Conservation (phyloP, 2,113 vertebrate genomes). For the Leptosomus discolor region DNA sequence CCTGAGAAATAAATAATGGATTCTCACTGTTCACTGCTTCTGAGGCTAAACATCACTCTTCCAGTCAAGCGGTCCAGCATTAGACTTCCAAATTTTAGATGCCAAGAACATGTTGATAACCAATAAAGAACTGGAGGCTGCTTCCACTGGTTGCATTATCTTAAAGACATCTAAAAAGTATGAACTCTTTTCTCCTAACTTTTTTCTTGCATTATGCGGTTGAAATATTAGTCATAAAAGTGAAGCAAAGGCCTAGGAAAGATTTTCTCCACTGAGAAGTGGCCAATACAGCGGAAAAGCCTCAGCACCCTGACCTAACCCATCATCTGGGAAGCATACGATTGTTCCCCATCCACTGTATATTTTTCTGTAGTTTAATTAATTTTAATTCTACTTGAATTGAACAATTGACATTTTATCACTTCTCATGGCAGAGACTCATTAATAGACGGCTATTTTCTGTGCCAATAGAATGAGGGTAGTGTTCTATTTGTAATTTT, state of each 20-base stretch:
- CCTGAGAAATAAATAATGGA: background rate
- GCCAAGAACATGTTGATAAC: background rate
- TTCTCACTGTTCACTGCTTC: background rate
- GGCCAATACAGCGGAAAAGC: background rate
- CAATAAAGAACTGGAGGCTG: background rate
- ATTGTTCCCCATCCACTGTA: background rate
- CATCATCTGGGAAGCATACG: background rate
- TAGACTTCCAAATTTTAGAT: background rate
- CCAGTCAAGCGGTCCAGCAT: background rate
- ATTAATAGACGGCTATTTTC: background rate
- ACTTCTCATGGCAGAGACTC: background rate
- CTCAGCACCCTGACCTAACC: background rate
- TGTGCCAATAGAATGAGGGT: background rate
- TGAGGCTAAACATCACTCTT: background rate
- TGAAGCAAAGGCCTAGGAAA: background rate
- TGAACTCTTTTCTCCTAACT: background rate
- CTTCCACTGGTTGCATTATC: background rate
- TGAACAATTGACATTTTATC: background rate
- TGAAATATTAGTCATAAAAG: background rate
- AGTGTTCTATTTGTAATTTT: background rate
- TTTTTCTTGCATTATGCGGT: background rate
- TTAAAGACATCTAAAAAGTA: background rate
- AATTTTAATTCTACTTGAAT: background rate
- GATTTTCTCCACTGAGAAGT: background rate
- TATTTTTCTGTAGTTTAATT: background rate